These are phyloP conservation scores for Archivesica marissinica DNA, from an alignment of 1,140 invertebrate species.

Conservation along the genomic window DNA sequence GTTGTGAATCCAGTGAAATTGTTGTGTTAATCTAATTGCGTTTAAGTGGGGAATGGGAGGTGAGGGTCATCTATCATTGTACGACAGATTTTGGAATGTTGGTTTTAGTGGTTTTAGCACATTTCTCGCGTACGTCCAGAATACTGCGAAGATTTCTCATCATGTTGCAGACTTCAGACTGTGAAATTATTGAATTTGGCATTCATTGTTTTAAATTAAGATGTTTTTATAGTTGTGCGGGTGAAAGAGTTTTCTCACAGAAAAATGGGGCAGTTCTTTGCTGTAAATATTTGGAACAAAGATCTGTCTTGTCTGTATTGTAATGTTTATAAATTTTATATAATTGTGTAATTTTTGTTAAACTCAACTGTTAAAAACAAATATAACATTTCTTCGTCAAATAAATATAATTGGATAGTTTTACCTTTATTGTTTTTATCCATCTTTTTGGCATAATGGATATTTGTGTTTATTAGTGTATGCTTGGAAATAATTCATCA, in stretches of 20 bases:
- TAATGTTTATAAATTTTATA: neutral
- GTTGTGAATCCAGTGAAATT: conserved; percentile 32
- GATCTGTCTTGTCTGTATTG: neutral
- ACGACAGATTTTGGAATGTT: conserved; percentile 24
- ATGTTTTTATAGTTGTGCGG: conserved; percentile 10
- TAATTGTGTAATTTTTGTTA: neutral
- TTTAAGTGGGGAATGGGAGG: conserved; percentile 27
- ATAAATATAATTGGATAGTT: too few relatives aligned
- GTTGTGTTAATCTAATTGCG: conserved; percentile 41
- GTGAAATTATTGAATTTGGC: neutral
- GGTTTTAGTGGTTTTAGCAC: conserved; percentile 46
- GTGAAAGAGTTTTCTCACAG: conserved; percentile 30
- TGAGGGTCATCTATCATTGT: conserved; percentile 23
- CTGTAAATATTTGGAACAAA: neutral
- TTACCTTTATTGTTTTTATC: too few relatives aligned
- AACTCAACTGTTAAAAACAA: too few relatives aligned
- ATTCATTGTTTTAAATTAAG: neutral
- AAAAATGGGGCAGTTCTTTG: too few relatives aligned
- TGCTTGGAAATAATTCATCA: too few relatives aligned
- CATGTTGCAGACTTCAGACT: too few relatives aligned
- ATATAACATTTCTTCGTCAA: too few relatives aligned
- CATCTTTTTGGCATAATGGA: too few relatives aligned
- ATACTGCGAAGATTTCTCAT: neutral
- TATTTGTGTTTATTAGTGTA: too few relatives aligned
- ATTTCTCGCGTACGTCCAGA: neutral